Base-by-base conservation (phyloP, 1,140 invertebrate species). In the Drosophila obscura region DNA sequence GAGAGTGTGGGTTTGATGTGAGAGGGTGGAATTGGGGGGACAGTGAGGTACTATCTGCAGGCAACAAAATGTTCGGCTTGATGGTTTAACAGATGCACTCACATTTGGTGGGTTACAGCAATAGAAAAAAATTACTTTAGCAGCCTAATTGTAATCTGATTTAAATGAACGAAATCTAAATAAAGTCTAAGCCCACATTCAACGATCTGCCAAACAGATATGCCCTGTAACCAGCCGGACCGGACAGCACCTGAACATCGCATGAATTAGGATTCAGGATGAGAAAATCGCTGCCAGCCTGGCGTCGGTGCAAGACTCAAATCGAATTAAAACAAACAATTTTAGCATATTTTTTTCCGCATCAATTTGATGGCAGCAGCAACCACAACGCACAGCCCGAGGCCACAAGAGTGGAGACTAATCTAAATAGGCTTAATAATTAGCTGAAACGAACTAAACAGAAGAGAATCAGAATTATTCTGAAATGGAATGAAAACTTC, bases 261-360 rank as follows among this genome's bases (percentile, higher is more conserved):
- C 39, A n/a, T 43, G 45, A 51, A 66, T 66, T 75, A 50, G 44
- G 52, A 49, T 44, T 31, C 49, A 41, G 53, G 63, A 56, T 26
- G 66, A 22, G 26, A 75, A 58, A 79, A 72, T 61, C 62, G 59
- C 65, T 44, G 51, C 43, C 46, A 41, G 28, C 19, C 45, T 9
- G 43, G 5, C 49, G 19, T 31, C 39, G 49, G 15, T 43, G 22
- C 4, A 6, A 2, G 13, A 39, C 58, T 75, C 43, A 60, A 87
- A 85, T 77, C 62, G 73, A 81, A 87, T 81, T 87, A 80, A 80
- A 69, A 85, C 59, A 50, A 64, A 82, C 82, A 78, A 45, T 87
- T 82, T 81, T 43, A 39, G 58, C 56, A 56, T 16, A 16, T 31
- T 48, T 80, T 80, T 58, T 50, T 59, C 59, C 45, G 31, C 58